Conservation (phyloP, 2,113 vertebrate species). For the Leucopsar rothschildi region DNA sequence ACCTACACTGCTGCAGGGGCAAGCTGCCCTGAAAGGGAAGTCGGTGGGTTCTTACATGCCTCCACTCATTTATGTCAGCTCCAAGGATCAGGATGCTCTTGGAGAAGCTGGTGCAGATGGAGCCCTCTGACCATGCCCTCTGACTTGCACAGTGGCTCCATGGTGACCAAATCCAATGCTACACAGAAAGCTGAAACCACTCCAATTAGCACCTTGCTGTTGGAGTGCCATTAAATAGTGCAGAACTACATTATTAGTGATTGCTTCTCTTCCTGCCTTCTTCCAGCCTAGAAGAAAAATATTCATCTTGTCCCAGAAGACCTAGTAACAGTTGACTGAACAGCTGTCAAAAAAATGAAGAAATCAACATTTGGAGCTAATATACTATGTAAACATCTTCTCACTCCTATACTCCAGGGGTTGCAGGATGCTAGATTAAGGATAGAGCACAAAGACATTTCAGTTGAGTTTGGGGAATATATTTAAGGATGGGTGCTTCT, state of each 20-base stretch:
- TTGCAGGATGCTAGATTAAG: background rate
- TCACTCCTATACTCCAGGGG: background rate
- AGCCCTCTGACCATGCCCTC: background rate
- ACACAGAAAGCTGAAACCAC: background rate
- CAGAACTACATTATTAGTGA: background rate
- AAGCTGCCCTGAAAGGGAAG: background rate
- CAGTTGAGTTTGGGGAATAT: background rate
- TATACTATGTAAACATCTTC: background rate
- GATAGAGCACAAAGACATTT: background rate
- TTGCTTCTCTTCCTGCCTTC: background rate
- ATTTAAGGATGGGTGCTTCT: background rate
- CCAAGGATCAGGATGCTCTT: background rate
- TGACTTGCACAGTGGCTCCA: background rate
- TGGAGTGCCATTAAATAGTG: rapidly evolving
- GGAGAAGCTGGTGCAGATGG: background rate
- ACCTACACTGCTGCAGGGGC: background rate
- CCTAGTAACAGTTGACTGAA: background rate
- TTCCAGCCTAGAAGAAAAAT: background rate
- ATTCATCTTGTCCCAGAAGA: background rate
- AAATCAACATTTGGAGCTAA: background rate
- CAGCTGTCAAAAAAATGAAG: background rate
- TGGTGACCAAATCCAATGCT: background rate
- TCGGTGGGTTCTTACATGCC: background rate
- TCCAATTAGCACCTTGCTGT: background rate
- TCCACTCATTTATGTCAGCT: background rate